Evolutionary conservation across 2,797 vertebrate species (phyloP).

Genomic region (Thamnophis elegans): DNA sequence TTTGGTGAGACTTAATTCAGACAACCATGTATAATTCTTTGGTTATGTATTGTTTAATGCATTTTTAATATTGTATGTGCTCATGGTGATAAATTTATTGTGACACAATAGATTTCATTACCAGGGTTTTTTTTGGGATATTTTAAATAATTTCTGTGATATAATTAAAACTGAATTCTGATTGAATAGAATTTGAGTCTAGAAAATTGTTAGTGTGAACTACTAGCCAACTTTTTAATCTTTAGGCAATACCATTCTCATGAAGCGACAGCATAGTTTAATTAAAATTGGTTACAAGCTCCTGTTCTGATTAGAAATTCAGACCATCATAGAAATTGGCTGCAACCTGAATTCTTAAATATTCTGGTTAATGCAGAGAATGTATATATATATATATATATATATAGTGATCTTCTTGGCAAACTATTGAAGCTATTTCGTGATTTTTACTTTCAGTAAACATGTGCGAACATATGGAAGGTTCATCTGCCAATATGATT

Average conservation of each 20-base stretch:
- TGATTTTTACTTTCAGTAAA: constrained; percentile 56
- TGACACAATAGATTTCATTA: not conserved
- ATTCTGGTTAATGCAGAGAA: not conserved
- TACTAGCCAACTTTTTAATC: not conserved
- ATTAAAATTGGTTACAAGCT: not conserved
- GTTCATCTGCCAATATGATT: constrained; percentile 51
- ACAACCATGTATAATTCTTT: not conserved
- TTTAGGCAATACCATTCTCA: not conserved
- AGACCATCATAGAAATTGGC: not conserved
- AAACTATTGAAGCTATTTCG: constrained; percentile 30
- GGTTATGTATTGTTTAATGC: not conserved
- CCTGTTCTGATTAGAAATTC: accelerated
- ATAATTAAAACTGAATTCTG: not conserved
- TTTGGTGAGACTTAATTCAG: not conserved
- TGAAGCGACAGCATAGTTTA: not conserved
- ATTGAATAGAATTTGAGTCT: not conserved
- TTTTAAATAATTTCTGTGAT: not conserved
- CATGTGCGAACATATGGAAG: constrained; percentile 25
- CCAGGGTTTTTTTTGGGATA: not conserved
- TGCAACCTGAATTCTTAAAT: not conserved
- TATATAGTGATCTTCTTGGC: constrained; percentile 1
- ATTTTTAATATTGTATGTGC: not conserved
- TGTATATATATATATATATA: accelerated
- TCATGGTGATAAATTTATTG: not conserved
- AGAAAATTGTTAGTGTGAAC: not conserved